Evolutionary conservation across 2,888 invertebrate species (phyloP).

Genomic region (Sycophila texana): DNA sequence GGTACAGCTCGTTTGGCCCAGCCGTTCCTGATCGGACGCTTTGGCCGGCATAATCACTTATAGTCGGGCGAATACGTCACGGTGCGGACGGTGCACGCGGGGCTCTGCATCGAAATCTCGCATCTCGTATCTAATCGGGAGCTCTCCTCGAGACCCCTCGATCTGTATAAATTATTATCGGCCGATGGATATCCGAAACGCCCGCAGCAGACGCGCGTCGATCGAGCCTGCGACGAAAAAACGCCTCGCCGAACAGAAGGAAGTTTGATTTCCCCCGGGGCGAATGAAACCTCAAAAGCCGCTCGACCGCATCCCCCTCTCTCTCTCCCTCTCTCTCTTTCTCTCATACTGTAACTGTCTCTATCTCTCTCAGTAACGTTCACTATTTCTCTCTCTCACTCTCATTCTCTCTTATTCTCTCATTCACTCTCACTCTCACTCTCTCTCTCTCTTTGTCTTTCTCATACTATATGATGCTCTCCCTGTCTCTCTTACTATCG

Average conservation of each 20-base stretch:
- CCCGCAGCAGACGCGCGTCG: background rate
- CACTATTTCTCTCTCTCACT: too few relatives aligned
- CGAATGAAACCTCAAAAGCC: conserved; percentile 64
- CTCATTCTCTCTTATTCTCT: background rate
- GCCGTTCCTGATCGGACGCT: background rate
- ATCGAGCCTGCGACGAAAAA: conserved; percentile 36
- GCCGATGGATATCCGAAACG: too few relatives aligned
- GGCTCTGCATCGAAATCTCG: conserved; percentile 15
- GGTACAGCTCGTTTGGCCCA: background rate
- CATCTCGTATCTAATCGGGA: background rate
- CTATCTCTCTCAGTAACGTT: background rate
- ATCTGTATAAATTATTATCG: conserved; percentile 10
- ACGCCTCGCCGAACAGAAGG: conserved; percentile 59
- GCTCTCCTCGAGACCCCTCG: background rate
- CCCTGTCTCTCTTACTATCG: too few relatives aligned
- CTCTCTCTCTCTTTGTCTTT: background rate
- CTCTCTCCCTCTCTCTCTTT: background rate
- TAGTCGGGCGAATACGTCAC: background rate
- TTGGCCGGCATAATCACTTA: conserved; percentile 13
- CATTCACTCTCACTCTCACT: background rate
- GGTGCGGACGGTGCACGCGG: background rate
- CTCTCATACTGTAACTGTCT: background rate
- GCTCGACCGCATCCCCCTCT: background rate
- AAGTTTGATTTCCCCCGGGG: conserved; percentile 70
- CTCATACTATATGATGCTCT: too few relatives aligned